Conservation (phyloP, 2,888 invertebrate genomes). For the Dynastes maya region DNA sequence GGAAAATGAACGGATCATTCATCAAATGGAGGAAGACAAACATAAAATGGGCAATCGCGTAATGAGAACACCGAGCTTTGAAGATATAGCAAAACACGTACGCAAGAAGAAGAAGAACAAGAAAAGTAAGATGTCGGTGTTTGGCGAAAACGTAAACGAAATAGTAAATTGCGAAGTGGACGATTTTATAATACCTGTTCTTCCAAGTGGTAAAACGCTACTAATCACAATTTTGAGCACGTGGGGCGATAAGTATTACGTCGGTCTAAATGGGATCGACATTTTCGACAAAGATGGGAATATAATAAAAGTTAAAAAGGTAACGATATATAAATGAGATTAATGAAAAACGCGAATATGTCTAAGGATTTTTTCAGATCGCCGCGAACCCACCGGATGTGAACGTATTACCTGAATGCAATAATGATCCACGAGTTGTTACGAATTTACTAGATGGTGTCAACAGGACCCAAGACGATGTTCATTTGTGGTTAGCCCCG, state of each 20-base stretch:
- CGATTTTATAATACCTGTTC: conserved; percentile 82
- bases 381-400: conserved; percentile 74
- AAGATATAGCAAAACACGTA: conserved; percentile 47
- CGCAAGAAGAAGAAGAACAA: conserved; percentile 53
- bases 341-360: neutral
- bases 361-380: conserved; percentile 68
- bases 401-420: conserved; percentile 79
- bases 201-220: conserved; percentile 80
- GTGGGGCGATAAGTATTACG: conserved; percentile 87
- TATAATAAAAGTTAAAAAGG: conserved; percentile 76
- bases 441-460: conserved; percentile 81
- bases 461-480: conserved; percentile 83
- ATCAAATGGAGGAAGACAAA: conserved; percentile 47
- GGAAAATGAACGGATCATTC: conserved; percentile 64
- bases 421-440: conserved; percentile 76
- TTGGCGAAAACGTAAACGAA: conserved; percentile 10
- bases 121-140: conserved; percentile 27
- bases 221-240: conserved; percentile 80
- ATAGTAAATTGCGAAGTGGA: conserved; percentile 1
- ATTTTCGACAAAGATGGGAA: conserved; percentile 79
- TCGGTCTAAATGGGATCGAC: conserved; percentile 86
- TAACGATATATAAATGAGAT: conserved; percentile 60
- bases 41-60: conserved; percentile 20
- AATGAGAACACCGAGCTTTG: conserved; percentile 52
- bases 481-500: conserved; percentile 84